A percentile compares a stretch with the other conserved stretches of the same genome.
Evolutionary conservation across 1,140 invertebrate species (phyloP).

Genomic region (Meloidogyne hapla): DNA sequence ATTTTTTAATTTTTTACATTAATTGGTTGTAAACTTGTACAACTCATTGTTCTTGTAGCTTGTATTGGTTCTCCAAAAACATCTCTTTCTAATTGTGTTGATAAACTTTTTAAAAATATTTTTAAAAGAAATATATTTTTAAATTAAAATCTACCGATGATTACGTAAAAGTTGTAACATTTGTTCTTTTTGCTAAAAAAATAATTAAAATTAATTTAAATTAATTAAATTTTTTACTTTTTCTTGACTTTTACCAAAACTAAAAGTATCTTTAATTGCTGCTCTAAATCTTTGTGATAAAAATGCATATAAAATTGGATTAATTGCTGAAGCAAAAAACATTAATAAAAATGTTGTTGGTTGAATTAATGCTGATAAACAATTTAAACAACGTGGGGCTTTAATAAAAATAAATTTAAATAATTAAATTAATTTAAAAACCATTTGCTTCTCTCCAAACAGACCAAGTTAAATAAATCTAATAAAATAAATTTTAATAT

Average conservation of each 20-base stretch:
- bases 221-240: conserved; percentile 38
- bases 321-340: conserved; percentile 57
- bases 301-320: conserved; percentile 59
- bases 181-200: background rate
- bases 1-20: background rate
- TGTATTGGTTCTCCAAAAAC: background rate
- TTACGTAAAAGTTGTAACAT: background rate
- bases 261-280: conserved; percentile 54
- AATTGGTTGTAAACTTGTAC: conserved; percentile 5
- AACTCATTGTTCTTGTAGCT: background rate
- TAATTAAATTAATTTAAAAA: conserved; percentile 20
- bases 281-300: conserved; percentile 53
- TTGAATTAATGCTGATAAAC: conserved; percentile 53
- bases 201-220: background rate
- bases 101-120: background rate
- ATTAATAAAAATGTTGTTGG: conserved; percentile 56
- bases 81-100: conserved; percentile 3
- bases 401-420: background rate
- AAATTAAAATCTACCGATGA: background rate
- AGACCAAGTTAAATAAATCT: conserved; percentile 57
- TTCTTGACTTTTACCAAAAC: conserved; percentile 41
- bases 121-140: background rate
- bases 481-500: background rate
- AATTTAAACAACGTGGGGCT: conserved; percentile 58
- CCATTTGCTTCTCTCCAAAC: conserved; percentile 54